phyloP scores from a whole-genome alignment of 2,797 vertebrate species.

The Gobio occitaniae region DNA sequence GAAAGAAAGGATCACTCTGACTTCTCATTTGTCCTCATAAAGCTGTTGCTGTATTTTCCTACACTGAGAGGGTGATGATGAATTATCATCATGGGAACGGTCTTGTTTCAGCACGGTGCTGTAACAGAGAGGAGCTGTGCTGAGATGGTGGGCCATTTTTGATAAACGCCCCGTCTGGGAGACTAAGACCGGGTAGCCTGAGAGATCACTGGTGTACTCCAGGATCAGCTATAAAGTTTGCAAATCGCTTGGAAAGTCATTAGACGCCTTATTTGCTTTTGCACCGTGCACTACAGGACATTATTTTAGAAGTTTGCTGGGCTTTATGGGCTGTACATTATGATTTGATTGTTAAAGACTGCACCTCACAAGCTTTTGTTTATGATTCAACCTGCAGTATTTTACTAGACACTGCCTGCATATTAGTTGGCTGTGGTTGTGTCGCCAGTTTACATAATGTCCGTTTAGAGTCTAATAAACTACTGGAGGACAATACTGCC shows the following conservation, averaged over 20 bases:
- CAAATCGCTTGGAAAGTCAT: conserved; percentile 48
- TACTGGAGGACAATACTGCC: neutral
- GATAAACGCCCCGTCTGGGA: conserved; percentile 41
- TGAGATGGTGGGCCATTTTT: neutral
- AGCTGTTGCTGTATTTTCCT: conserved; percentile 49
- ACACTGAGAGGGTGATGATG: conserved; percentile 40
- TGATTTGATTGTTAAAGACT: conserved; percentile 7
- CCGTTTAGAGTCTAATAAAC: conserved; percentile 9
- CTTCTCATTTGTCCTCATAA: conserved; percentile 57
- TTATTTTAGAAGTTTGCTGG: neutral
- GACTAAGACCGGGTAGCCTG: conserved; percentile 5
- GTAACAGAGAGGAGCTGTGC: conserved; percentile 20
- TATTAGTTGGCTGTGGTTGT: conserved; percentile 7
- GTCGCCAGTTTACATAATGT: neutral
- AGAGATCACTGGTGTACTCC: conserved; percentile 4
- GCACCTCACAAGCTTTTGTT: neutral
- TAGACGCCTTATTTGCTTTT: conserved; percentile 29
- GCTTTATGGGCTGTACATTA: neutral
- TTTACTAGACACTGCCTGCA: conserved; percentile 7
- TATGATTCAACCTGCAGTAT: conserved; percentile 1
- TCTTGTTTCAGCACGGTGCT: conserved; percentile 24
- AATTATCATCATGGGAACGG: conserved; percentile 50
- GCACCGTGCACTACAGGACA: neutral
- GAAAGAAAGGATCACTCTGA: conserved; percentile 38
- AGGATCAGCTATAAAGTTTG: conserved; percentile 30